Conservation (phyloP, 1,140 invertebrate genomes). For the Camponotus floridanus region DNA sequence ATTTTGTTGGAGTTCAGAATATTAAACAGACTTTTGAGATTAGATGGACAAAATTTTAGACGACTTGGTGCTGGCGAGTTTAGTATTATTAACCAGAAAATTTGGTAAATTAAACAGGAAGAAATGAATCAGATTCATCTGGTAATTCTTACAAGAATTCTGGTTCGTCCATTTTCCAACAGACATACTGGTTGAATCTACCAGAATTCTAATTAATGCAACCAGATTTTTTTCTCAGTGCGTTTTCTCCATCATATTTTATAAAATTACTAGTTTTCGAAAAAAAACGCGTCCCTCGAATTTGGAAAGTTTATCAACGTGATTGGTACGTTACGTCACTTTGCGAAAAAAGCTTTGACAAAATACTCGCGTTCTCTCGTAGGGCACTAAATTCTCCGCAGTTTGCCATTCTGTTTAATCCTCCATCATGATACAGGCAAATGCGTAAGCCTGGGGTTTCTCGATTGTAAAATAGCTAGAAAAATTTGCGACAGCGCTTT, state of each 20-base stretch:
- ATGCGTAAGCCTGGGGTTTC: background rate
- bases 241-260: background rate
- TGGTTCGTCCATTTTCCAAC: no score
- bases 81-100: no score
- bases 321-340: background rate
- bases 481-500: constrained; percentile 8
- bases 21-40: no score
- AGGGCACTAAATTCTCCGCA: constrained; percentile 20
- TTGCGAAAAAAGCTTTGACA: background rate
- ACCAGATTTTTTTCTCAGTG: no score
- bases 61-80: no score
- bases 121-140: no score
- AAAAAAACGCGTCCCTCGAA: background rate
- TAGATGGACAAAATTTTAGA: no score
- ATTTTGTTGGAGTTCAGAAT: no score
- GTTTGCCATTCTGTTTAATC: constrained; percentile 28
- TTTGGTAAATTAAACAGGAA: no score
- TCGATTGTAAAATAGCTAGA: constrained; percentile 24
- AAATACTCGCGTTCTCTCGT: constrained; percentile 1
- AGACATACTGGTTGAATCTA: no score
- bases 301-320: background rate
- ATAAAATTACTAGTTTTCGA: background rate
- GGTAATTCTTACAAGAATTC: no score
- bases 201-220: no score
- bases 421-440: background rate